Conservation (phyloP, 2,888 invertebrate genomes). For the Amblyjoppa fuscipennis region DNA sequence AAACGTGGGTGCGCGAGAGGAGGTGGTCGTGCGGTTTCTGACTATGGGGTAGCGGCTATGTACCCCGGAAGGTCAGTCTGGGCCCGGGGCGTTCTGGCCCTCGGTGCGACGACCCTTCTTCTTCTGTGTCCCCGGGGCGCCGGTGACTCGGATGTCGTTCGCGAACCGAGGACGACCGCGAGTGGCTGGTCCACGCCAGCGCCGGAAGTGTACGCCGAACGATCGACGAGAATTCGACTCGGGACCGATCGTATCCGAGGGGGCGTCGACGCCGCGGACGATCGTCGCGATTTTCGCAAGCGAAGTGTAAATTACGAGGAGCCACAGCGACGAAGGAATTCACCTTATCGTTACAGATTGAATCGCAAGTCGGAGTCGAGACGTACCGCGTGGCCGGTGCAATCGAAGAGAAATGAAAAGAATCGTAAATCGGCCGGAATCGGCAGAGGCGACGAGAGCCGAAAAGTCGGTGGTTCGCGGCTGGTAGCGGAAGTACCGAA, state of each 20-base stretch:
- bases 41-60: conserved; percentile 83
- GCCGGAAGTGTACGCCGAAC: conserved; percentile 19
- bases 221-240: conserved; percentile 12
- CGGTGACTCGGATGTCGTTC: conserved; percentile 52
- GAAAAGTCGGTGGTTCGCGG: conserved; percentile 17
- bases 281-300: conserved; percentile 32
- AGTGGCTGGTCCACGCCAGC: conserved; percentile 7
- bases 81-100: conserved; percentile 79
- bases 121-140: conserved; percentile 66
- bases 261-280: neutral
- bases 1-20: conserved; percentile 58
- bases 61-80: conserved; percentile 78
- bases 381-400: conserved; percentile 20
- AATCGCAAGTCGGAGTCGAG: conserved; percentile 12
- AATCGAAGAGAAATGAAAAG: conserved; percentile 24
- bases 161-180: neutral
- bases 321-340: neutral
- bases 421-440: neutral
- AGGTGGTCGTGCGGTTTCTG: conserved; percentile 68
- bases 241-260: neutral
- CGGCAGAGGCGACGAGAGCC: conserved; percentile 5
- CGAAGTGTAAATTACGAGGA: conserved; percentile 39
- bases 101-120: conserved; percentile 75
- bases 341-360: conserved; percentile 27
- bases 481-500: conserved; percentile 7